Evolutionary conservation across 2,797 vertebrate species (phyloP).

Genomic region (Sitta carolinensis): DNA sequence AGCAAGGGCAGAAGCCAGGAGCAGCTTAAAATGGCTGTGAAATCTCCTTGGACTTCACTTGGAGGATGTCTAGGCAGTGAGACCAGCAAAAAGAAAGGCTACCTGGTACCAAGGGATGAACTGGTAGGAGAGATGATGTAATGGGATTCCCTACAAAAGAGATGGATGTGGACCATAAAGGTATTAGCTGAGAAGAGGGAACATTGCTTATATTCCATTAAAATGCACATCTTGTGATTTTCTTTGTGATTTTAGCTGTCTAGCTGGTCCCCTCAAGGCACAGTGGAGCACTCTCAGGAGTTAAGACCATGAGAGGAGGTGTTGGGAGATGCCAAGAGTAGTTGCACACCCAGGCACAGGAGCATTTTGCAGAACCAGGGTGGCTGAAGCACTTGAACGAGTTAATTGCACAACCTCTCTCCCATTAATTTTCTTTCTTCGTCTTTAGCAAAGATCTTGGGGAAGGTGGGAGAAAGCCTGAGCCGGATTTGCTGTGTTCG

Average conservation of each 20-base stretch:
- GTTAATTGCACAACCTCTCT: not conserved
- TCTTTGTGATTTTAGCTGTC: not conserved
- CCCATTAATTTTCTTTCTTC: not conserved
- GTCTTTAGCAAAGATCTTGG: constrained; percentile 88
- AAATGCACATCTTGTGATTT: not conserved
- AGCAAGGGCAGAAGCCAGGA: not conserved
- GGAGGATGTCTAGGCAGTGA: not conserved
- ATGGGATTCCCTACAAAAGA: rapidly evolving
- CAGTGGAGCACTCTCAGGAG: rapidly evolving
- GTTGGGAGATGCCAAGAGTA: not conserved
- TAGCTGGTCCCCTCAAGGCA: not conserved
- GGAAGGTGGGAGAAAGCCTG: constrained; percentile 92
- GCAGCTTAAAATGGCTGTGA: not conserved
- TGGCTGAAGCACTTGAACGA: rapidly evolving
- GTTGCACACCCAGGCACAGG: not conserved
- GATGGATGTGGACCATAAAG: not conserved
- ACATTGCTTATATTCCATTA: not conserved
- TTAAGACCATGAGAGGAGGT: not conserved
- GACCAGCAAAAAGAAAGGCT: not conserved
- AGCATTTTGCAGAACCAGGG: not conserved
- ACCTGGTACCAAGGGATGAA: not conserved
- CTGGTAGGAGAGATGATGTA: not conserved
- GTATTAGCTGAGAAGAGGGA: not conserved
- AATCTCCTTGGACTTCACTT: not conserved
- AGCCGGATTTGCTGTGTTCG: constrained; percentile 95